phyloP scores from a whole-genome alignment of 2,113 vertebrate genomes.

The Scolopax mira region DNA sequence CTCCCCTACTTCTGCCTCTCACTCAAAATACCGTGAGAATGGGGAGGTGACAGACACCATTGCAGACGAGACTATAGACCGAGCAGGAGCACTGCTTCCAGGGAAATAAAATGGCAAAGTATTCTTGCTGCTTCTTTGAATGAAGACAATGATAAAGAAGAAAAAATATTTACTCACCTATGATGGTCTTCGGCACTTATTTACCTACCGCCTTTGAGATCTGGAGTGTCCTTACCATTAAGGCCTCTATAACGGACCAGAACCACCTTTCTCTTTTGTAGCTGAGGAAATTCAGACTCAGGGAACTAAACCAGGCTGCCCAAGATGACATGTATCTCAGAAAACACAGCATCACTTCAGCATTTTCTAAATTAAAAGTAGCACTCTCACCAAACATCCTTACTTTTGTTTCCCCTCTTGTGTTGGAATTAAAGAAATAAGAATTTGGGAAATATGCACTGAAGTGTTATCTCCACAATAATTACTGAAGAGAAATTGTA shows the following conservation, averaged over 20 bases:
- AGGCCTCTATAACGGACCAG: not conserved
- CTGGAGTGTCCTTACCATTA: not conserved
- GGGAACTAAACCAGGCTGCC: not conserved
- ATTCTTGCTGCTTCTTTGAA: not conserved
- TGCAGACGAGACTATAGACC: accelerated
- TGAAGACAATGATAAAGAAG: not conserved
- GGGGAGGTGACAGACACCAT: accelerated
- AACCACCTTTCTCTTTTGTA: not conserved
- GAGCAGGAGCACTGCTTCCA: not conserved
- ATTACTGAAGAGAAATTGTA: not conserved
- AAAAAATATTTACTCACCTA: not conserved
- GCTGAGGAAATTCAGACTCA: not conserved
- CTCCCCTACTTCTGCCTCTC: not conserved
- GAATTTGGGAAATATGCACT: not conserved
- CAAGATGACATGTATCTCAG: not conserved
- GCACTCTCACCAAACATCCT: not conserved
- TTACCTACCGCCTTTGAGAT: not conserved
- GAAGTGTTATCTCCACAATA: not conserved
- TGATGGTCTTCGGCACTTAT: not conserved
- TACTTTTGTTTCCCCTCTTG: not conserved
- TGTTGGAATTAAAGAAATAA: not conserved
- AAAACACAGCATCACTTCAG: not conserved
- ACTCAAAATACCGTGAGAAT: accelerated
- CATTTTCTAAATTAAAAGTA: not conserved
- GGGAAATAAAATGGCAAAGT: not conserved